Evolutionary conservation across 2,888 invertebrate genomes (phyloP).

Genomic region (Bruchidius siliquastri): DNA sequence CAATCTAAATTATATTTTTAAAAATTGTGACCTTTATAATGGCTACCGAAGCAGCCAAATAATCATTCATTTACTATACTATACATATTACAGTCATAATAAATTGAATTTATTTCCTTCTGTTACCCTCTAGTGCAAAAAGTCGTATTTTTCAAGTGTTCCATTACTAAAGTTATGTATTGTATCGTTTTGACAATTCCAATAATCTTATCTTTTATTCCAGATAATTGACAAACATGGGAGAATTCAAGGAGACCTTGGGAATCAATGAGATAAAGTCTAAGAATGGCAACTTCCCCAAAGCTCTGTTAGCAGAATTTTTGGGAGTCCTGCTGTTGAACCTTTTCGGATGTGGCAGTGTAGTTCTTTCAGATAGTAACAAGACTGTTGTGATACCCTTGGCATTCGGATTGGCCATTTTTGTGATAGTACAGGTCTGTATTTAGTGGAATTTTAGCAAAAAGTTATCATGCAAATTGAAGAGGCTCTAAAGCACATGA

Average conservation of each 20-base stretch:
- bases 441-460: neutral
- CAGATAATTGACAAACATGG: constrained; percentile 32
- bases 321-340: constrained; percentile 82
- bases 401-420: constrained; percentile 82
- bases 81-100: too few species aligned
- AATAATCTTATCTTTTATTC: neutral
- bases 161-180: too few species aligned
- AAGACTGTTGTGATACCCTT: constrained; percentile 68
- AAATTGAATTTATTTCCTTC: too few species aligned
- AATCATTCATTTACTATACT: too few species aligned
- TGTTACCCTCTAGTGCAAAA: too few species aligned
- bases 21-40: too few species aligned
- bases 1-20: too few species aligned
- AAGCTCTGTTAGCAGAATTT: constrained; percentile 81
- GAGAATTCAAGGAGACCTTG: constrained; percentile 59
- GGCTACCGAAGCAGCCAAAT: too few species aligned
- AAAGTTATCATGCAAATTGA: too few species aligned
- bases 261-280: constrained; percentile 70
- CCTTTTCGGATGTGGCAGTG: constrained; percentile 84
- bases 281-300: constrained; percentile 64
- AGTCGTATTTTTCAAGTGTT: too few species aligned
- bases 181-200: neutral
- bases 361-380: constrained; percentile 50
- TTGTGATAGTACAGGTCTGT: constrained; percentile 66
- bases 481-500: too few species aligned